Conservation (phyloP, 2,797 vertebrate species). For the Lagodon rhomboides region DNA sequence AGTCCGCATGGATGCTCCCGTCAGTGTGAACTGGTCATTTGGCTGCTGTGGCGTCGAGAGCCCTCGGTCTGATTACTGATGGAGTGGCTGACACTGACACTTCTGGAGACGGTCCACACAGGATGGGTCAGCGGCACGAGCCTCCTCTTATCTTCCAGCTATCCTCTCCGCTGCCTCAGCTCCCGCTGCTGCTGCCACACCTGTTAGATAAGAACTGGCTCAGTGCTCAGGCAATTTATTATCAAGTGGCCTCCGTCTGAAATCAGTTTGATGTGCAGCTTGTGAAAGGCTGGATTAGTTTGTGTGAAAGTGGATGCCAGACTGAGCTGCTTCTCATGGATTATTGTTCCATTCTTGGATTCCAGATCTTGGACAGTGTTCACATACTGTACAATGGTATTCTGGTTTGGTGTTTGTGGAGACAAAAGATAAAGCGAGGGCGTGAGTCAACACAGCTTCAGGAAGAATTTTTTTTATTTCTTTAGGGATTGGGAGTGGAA, state of each 20-base stretch:
- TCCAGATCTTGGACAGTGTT: background rate
- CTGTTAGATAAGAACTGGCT: constrained; percentile 38
- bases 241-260: constrained; percentile 40
- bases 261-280: constrained; percentile 22
- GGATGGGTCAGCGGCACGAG: constrained; percentile 5
- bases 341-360: background rate
- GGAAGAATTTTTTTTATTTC: background rate
- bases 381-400: background rate
- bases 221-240: constrained; percentile 39
- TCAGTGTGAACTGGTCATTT: constrained; percentile 11
- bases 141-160: constrained; percentile 29
- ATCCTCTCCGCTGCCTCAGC: background rate
- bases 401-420: background rate
- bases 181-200: background rate
- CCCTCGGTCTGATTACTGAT: constrained; percentile 27
- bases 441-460: background rate
- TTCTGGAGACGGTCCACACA: constrained; percentile 16
- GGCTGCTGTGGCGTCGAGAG: background rate
- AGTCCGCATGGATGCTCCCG: constrained; percentile 42
- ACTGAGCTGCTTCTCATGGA: constrained; percentile 3
- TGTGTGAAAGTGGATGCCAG: constrained; percentile 9
- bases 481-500: background rate
- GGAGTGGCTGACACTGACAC: constrained; percentile 25
- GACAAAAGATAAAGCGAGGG: background rate
- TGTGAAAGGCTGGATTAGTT: background rate